Percentiles rank a stretch among this genome's conserved stretches.
Evolutionary conservation across 1,140 invertebrate genomes (phyloP).

Genomic region (Ruditapes philippinarum): DNA sequence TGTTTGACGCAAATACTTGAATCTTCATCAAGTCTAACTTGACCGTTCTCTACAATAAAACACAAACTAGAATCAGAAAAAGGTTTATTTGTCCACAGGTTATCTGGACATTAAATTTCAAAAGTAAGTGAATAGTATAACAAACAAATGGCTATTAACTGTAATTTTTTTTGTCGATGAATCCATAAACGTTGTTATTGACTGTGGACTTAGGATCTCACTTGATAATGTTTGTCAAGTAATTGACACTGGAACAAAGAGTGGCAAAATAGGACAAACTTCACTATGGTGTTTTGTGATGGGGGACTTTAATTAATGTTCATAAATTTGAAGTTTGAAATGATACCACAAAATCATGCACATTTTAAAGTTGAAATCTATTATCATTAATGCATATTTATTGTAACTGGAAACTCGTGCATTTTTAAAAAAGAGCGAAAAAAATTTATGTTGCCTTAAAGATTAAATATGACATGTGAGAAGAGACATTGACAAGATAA

Average conservation of each 20-base stretch:
- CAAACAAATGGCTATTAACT: background rate
- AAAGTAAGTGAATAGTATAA: background rate
- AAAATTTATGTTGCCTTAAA: no score
- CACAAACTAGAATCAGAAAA: background rate
- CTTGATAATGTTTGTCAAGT: slow-evolving; percentile 23
- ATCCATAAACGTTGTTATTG: background rate
- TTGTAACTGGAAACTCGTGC: no score
- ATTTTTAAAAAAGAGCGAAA: no score
- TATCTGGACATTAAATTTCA: background rate
- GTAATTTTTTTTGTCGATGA: background rate
- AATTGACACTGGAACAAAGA: slow-evolving; percentile 11
- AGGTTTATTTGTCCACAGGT: background rate
- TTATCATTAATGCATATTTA: no score
- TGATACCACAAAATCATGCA: no score
- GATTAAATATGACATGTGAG: no score
- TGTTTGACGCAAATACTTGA: background rate
- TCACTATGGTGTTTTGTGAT: background rate
- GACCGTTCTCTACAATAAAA: background rate
- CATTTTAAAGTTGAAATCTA: no score
- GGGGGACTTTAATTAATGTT: background rate
- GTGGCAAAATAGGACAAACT: background rate
- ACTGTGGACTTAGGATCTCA: background rate
- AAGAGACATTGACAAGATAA: no score
- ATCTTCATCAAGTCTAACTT: background rate
- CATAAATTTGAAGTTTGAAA: background rate